Evolutionary conservation across 2,797 vertebrate genomes (phyloP).

Genomic region (Rhinophrynus dorsalis): DNA sequence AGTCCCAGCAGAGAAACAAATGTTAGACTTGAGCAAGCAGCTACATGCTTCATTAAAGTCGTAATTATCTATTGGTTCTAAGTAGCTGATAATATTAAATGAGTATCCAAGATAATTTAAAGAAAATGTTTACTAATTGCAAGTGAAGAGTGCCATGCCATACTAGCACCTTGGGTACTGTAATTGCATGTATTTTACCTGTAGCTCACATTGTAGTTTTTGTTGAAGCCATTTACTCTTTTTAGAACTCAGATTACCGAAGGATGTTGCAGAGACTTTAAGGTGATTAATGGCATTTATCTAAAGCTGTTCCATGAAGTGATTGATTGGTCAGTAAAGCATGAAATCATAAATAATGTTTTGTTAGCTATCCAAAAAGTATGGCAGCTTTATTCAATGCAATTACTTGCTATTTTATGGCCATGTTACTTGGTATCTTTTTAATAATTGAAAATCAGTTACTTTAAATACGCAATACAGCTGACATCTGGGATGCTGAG

Average conservation of each 20-base stretch:
- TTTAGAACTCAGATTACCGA: slow-evolving; percentile 25
- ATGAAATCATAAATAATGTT: slow-evolving; percentile 25
- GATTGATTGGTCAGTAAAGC: slow-evolving; percentile 19
- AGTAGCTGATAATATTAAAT: slow-evolving; percentile 99
- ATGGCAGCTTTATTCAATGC: neutral
- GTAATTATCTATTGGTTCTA: slow-evolving; percentile 99
- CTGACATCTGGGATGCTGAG: too few species aligned
- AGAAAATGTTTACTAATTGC: slow-evolving; percentile 84
- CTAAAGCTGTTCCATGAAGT: slow-evolving; percentile 1
- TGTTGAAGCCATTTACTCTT: slow-evolving; percentile 50
- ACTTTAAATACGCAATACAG: too few species aligned
- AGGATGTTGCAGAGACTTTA: neutral
- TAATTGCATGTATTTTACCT: slow-evolving; percentile 68
- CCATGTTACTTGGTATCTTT: slow-evolving; percentile 11
- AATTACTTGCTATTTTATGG: slow-evolving; percentile 22
- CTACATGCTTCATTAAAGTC: slow-evolving; percentile 97
- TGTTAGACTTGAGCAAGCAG: slow-evolving; percentile 89
- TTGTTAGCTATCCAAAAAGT: slow-evolving; percentile 28
- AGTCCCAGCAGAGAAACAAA: slow-evolving; percentile 92
- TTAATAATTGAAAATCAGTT: too few species aligned
- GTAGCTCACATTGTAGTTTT: slow-evolving; percentile 60
- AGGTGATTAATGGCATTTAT: slow-evolving; percentile 18
- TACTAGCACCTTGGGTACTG: slow-evolving; percentile 72
- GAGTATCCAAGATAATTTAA: slow-evolving; percentile 91
- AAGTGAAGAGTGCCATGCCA: slow-evolving; percentile 73